Base-by-base conservation (phyloP, 2,888 invertebrate species). In the Tricholauxania praeusta region DNA sequence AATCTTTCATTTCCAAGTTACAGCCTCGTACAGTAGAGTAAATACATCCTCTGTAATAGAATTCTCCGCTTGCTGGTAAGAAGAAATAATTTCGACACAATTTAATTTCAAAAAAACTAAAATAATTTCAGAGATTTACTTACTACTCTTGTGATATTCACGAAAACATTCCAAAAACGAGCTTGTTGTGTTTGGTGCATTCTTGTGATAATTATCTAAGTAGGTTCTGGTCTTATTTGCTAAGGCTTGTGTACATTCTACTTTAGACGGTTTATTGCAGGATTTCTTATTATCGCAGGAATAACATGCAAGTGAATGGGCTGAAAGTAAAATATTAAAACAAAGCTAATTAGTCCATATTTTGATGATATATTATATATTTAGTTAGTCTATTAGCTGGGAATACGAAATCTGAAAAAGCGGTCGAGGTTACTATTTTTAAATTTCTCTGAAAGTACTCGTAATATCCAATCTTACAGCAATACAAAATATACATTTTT, bases 191-290 rank as follows among this genome's bases (percentile, higher is more conserved):
- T 75, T 79, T 12, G 7, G n/a, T 17, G 71, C 66, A n/a, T 75
- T 76, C 6, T 28, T 72, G 63, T 77, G 78, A 74, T 76, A 74
- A 1, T 67, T 19, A 22, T 78, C 75, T n/a, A 81, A 64, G 71
- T 78, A 79, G 3, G 8, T 0, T 10, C 70, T 57, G 0, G 80
- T 79, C 4, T 73, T 22, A 59, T 76, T 78, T 17, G 79, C 80
- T 51, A 73, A 69, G 0, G 0, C 3, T 12, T 53, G 51, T 53
- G 52, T 80, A 70, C 82, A 80, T 76, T 82, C 79, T 72, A 75
- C 72, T 73, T 77, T 73, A 15, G 65, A 71, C 15, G 78, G 65
- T 12, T 67, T 76, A n/a, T 74, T 73, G 67, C 80, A 80, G 59
- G 75, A 72, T 17, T 76, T 55, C 17, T 75, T 72, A 19, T 49